A percentile compares a stretch with the other conserved stretches of the same genome.
Conservation (phyloP, 2,888 invertebrate genomes). For the Athalia rosae region DNA sequence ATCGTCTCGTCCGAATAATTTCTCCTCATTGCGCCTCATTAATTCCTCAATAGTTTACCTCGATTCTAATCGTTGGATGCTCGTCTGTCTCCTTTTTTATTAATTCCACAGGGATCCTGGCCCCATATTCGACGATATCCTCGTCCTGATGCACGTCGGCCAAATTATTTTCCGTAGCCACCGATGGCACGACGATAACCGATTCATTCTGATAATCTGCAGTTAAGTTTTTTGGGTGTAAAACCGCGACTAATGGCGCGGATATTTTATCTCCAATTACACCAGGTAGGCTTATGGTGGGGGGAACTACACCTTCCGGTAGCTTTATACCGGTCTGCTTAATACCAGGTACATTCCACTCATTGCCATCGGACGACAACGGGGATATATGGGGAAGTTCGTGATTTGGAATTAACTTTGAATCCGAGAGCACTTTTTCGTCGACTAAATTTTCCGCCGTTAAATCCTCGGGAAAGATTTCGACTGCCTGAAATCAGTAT, state of each 20-base stretch:
- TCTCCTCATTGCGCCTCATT: not conserved
- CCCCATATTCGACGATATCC: slow-evolving; percentile 8
- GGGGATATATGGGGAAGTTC: not conserved
- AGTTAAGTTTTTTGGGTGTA: slow-evolving; percentile 50
- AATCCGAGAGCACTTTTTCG: not conserved
- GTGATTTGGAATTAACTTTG: not conserved
- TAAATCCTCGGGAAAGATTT: not conserved
- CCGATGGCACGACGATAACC: slow-evolving; percentile 52
- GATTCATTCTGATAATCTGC: slow-evolving; percentile 46
- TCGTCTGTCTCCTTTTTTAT: not conserved
- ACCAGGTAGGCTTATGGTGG: slow-evolving; percentile 53
- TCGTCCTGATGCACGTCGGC: slow-evolving; percentile 1
- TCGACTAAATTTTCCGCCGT: slow-evolving; percentile 13
- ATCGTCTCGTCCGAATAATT: not conserved
- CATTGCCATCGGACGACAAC: not conserved
- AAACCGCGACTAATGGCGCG: slow-evolving; percentile 55
- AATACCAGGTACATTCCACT: slow-evolving; percentile 26
- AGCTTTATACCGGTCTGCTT: slow-evolving; percentile 41
- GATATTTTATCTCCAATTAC: slow-evolving; percentile 49
- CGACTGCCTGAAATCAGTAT: not conserved
- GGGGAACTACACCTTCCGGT: slow-evolving; percentile 52
- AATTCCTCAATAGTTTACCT: slow-evolving; percentile 44
- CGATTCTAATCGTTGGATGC: slow-evolving; percentile 17
- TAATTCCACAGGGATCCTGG: slow-evolving; percentile 13
- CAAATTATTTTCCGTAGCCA: not conserved